These are phyloP conservation scores for Ectemnius cavifrons DNA, from an alignment of 2,888 invertebrate genomes.

Conservation along the genomic window DNA sequence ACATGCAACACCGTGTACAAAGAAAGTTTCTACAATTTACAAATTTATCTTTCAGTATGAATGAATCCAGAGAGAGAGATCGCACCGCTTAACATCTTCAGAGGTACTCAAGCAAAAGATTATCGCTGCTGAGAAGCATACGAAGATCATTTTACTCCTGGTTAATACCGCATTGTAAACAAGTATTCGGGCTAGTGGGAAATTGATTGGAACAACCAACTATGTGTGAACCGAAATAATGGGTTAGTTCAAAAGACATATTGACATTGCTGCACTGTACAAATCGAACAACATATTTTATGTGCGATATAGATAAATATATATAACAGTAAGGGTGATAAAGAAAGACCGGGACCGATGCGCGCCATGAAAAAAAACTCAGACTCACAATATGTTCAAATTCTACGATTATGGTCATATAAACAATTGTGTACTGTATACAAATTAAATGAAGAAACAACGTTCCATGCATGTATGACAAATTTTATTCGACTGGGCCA, in stretches of 20 bases:
- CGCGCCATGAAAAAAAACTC: background rate
- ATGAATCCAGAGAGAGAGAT: constrained; percentile 21
- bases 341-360: background rate
- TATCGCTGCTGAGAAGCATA: constrained; percentile 27
- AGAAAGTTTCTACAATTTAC: too few relatives aligned
- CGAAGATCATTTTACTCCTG: constrained; percentile 5
- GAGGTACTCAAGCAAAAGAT: constrained; percentile 29
- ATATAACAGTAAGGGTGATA: constrained; percentile 1
- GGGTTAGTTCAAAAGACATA: background rate
- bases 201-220: background rate
- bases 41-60: constrained; percentile 7
- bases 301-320: background rate
- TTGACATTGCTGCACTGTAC: too few relatives aligned
- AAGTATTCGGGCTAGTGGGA: background rate
- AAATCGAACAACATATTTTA: too few relatives aligned
- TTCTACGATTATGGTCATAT: background rate
- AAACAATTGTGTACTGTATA: background rate
- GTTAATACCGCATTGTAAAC: constrained; percentile 9
- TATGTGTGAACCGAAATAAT: background rate
- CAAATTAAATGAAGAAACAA: constrained; percentile 6
- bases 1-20: too few relatives aligned
- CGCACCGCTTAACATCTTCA: constrained; percentile 21
- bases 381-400: background rate
- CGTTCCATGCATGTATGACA: constrained; percentile 43
- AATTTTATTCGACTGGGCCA: constrained; percentile 57